These are phyloP conservation scores for Todus mexicanus DNA, from an alignment of 2,797 vertebrate species.

Conservation along the genomic window DNA sequence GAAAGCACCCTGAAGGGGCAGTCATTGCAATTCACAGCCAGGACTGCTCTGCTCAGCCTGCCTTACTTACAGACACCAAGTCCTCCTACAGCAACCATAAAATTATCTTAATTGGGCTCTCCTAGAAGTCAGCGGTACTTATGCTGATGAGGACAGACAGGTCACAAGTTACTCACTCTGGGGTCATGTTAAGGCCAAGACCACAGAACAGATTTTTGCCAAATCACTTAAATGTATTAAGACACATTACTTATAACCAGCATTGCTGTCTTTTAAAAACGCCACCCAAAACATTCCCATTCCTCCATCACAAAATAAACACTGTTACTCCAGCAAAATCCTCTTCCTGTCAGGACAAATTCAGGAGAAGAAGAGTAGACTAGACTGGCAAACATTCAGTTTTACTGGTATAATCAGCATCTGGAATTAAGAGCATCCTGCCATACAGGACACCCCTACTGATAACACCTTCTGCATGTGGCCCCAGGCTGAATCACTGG, in stretches of 20 bases:
- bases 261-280: neutral
- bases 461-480: neutral
- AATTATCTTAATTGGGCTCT: neutral
- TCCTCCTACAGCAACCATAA: neutral
- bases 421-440: neutral
- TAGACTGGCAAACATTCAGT: neutral
- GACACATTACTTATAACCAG: neutral
- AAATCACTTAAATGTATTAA: neutral
- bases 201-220: neutral
- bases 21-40: neutral
- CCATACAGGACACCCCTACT: neutral
- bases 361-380: neutral
- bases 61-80: neutral
- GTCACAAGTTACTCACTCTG: constrained; percentile 6
- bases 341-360: neutral
- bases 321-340: neutral
- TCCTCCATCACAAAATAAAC: neutral
- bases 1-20: neutral
- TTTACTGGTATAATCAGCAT: neutral
- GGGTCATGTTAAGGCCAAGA: neutral
- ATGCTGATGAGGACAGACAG: neutral
- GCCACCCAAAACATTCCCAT: neutral
- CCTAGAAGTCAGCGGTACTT: neutral
- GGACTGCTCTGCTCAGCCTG: neutral
- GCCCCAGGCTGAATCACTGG: neutral